A percentile compares a stretch with the other conserved stretches of the same genome.
Evolutionary conservation across 2,888 invertebrate genomes (phyloP).

Genomic region (Coelogynopora nodosa): DNA sequence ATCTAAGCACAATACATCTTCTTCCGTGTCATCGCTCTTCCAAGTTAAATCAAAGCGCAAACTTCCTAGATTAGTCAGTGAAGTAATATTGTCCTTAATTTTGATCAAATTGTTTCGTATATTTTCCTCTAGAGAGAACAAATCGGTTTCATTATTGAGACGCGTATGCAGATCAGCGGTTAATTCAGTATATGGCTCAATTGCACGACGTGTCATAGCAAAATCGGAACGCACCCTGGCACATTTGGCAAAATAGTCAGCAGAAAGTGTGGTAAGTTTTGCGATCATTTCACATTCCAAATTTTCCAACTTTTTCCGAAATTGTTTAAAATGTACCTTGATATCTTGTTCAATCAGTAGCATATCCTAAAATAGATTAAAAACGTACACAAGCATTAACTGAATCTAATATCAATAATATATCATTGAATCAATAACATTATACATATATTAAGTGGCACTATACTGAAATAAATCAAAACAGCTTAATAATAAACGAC

Average conservation of each 20-base stretch:
- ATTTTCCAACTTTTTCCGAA: background rate
- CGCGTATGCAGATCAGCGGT: background rate
- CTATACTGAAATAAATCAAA: too few relatives aligned
- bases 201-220: background rate
- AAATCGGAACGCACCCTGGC: background rate
- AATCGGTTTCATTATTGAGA: background rate
- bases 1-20: background rate
- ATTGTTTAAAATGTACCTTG: background rate
- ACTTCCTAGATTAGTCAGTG: background rate
- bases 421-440: too few relatives aligned
- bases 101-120: background rate
- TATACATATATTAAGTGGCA: too few relatives aligned
- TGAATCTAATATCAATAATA: too few relatives aligned
- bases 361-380: background rate
- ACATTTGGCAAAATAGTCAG: background rate
- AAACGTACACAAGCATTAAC: too few relatives aligned
- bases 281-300: background rate
- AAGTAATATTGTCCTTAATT: background rate
- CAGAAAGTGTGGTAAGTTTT: background rate
- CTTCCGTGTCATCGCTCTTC: background rate
- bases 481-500: too few relatives aligned
- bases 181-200: background rate
- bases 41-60: background rate
- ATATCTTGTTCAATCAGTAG: background rate
- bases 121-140: background rate